Conservation (phyloP, 2,888 invertebrate genomes). For the Rhamphomyia laevipes region DNA sequence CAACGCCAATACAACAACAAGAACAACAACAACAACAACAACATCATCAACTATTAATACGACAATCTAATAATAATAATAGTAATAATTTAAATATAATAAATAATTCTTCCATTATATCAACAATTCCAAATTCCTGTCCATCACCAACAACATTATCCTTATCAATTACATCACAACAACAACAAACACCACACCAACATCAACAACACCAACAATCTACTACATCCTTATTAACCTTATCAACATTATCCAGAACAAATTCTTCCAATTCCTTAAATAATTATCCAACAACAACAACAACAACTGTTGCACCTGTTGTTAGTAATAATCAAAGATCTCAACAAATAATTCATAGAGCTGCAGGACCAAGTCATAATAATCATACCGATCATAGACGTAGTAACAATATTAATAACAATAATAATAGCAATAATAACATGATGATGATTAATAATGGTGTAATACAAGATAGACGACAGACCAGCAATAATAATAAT, state of each 20-base stretch:
- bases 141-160: too few relatives aligned
- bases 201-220: neutral
- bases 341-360: constrained; percentile 22
- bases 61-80: constrained; percentile 8
- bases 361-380: constrained; percentile 22
- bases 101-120: neutral
- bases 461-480: neutral
- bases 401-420: neutral
- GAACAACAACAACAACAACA: constrained; percentile 1
- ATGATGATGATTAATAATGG: neutral
- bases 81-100: constrained; percentile 16
- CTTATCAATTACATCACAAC: neutral
- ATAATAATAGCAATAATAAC: neutral
- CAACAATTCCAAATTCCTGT: neutral
- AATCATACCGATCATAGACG: constrained; percentile 11
- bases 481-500: constrained; percentile 12
- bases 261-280: neutral
- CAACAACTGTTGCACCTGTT: neutral
- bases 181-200: too few relatives aligned
- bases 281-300: constrained; percentile 1
- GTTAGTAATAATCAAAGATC: constrained; percentile 23
- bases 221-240: neutral
- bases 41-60: neutral
- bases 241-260: neutral
- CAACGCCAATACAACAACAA: neutral